phyloP scores from a whole-genome alignment of 2,113 vertebrate species.

The Elaphurus davidianus region DNA sequence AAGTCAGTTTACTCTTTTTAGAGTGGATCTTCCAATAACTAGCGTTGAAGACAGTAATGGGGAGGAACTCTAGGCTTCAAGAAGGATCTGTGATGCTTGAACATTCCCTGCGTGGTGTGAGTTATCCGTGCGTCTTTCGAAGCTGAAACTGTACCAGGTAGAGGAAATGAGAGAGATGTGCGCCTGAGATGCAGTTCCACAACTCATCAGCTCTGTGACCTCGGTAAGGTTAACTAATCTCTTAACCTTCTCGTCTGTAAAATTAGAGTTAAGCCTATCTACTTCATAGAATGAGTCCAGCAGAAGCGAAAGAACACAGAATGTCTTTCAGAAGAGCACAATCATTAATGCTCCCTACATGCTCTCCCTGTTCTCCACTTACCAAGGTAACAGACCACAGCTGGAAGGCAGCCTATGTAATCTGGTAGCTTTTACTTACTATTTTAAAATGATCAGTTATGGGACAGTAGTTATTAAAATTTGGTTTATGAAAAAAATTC shows the following conservation, averaged over 20 bases:
- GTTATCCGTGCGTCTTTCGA: neutral
- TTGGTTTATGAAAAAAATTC: neutral
- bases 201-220: conserved; percentile 4
- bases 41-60: neutral
- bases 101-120: neutral
- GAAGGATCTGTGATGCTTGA: neutral
- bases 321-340: neutral
- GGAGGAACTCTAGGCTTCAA: neutral
- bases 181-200: neutral
- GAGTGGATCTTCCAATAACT: neutral
- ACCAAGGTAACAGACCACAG: neutral
- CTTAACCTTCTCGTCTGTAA: neutral
- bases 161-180: neutral
- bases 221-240: neutral
- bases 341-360: neutral
- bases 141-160: neutral
- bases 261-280: neutral
- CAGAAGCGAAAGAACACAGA: neutral
- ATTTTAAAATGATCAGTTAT: neutral
- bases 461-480: neutral
- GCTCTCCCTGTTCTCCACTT: neutral
- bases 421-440: neutral
- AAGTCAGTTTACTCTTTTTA: neutral
- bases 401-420: neutral
- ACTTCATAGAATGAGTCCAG: neutral